Base-by-base conservation (phyloP, 2,797 vertebrate species). In the Acanthiza pusilla region DNA sequence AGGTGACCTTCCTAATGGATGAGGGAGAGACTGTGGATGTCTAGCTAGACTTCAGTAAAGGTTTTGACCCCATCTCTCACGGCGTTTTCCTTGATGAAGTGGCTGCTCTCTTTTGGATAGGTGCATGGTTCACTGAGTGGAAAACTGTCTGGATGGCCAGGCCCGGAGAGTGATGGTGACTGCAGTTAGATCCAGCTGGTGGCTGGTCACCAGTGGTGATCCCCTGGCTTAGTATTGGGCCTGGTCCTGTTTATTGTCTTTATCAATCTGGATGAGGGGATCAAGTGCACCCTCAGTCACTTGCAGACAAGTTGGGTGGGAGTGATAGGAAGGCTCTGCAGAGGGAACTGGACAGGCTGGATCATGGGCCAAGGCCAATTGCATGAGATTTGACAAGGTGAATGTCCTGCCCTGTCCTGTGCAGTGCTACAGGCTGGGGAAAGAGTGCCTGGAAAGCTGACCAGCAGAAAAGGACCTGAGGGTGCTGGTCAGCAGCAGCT, bases 401-500 rank as follows among this genome's bases (percentile, higher is more conserved):
- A 47, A 11, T 2, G 23, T 58, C 16, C 23, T 63, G 43, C 32
- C 3, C 11, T 3, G 12, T 7, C 23, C 45, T 7, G 10, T 8
- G 23, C 23, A 34, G 20, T 0, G 0, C 14, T 66, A 3, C 38
- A 58, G 29, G 38, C 60, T 60, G 20, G 45, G 9, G 17, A 7
- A 45, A 9, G 13, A 2, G 8, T 5, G 50, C 3, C 38, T 72
- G 32, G 2, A 72, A 65, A 71, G 23, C 45, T 58, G 11, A 20
- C 7, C 38, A 73, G 45, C 11, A 14, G 38, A n/a, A 80, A 16
- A 50, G 58, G 27, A 38, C 16, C 6, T 57, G 30, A 4, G 7
- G 4, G 10, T 62, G 22, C 27, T 57, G 7, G 3, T 6, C 1
- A 2, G 11, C 6, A 57, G 58, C 4, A 9, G 19, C 30, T 65